Base-by-base conservation (phyloP, 2,797 vertebrate species). In the Amniataba percoides region DNA sequence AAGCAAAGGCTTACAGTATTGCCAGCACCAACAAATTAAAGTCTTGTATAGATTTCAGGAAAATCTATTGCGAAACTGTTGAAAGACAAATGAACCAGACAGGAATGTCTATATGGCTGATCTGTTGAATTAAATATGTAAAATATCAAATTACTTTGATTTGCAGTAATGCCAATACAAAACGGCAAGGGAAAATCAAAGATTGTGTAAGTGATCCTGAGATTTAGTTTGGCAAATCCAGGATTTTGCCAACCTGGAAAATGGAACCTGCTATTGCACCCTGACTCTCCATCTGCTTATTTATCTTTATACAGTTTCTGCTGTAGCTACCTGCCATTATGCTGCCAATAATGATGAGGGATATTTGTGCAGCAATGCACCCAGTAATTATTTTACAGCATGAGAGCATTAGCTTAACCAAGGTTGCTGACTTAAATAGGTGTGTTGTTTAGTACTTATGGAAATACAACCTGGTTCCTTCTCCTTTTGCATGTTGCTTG, bases 321-420 rank as follows among this genome's bases (percentile, higher is more conserved):
- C 45, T 64, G 25, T 46, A 61, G 18, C 19, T 34, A 40, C 21
- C 27, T 16, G 15, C 18, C 10, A 21, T 39, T 34, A 27, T 39
- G 27, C 15, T 13, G 14, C 39, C 1, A 27, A 19, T 59, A 80
- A 19, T 27, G 14, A 27, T 2, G 34, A 5, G 34, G 5, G 42
- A 16, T 6, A 31, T 73, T 45, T 49, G n/a, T 23, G 4, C 14
- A 63, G 43, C 45, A 58, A 8, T 39, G n/a, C 49, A 67, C 31
- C 49, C 19, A n/a, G 34, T 73, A 43, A 67, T 73, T 61, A 56
- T 74, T 68, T 8, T 16, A 27, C 13, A 23, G 16, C 9, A 14
- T 59, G 0, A 31, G 14, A 27, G 1, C 16, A 23, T 11, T 53
- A 2, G 4, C 6, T 56, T 13, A 21, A 18, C 43, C 43, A 2